Base-by-base conservation (phyloP, 2,113 vertebrate species). In the Sapayoa aenigma region DNA sequence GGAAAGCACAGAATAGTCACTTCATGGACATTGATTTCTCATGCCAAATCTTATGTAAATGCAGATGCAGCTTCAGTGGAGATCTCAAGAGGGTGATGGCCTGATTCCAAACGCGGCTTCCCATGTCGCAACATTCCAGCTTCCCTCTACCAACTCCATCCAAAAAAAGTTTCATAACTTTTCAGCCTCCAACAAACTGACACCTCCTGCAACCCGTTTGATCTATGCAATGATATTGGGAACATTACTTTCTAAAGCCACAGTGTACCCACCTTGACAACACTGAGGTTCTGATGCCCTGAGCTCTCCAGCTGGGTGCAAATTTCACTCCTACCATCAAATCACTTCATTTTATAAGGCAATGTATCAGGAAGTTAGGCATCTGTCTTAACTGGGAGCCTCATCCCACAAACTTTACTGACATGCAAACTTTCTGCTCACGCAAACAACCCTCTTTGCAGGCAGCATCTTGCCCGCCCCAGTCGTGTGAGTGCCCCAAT, bases 21-120 rank as follows among this genome's bases (percentile, higher is more conserved):
- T 93, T 89, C 68, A 56, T 10, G 52, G 80, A 86, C 76, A 60
- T 77, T 33, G 71, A 33, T 47, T 90, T 92, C 44, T 78, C 68
- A 37, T 60, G 91, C 93, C 95, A 97, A 88, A 95, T 75, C 47
- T 89, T 92, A 94, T 49, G 82, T 52, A 95, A 90, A 97, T 93
- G 35, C 87, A 94, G 72, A 89, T 87, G 60, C 76, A 97, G 60
- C 83, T 94, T 89, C 73, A 84, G 93, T 73, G 90, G 55, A 92
- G 80, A 73, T 83, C 86, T 90, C 90, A 53, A 84, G 67, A 85
- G 59, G 73, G 84, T 41, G 42, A 59, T 78, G 84, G 89, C 89
- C 76, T 52, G 47, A 66, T 86, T 94, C 95, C 94, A 96, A 95
- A 84, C 3, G 73, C 80, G 87, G 91, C 73, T 92, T 90, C 73